Evolutionary conservation across 1,140 invertebrate species (phyloP).

Genomic region (Pissodes strobi): DNA sequence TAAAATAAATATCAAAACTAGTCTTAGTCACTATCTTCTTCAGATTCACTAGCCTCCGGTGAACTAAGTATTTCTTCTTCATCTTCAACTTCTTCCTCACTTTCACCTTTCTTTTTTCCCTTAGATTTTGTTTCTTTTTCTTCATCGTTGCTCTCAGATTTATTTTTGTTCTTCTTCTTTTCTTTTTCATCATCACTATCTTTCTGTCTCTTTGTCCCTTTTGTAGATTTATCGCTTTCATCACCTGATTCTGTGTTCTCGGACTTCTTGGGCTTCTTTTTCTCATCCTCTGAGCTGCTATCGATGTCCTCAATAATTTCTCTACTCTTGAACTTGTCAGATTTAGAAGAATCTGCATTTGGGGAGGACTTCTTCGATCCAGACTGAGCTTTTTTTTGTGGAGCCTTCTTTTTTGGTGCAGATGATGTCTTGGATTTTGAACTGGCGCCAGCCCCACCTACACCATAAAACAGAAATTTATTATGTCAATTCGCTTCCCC

Average conservation of each 20-base stretch:
- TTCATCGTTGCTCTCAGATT: slow-evolving; percentile 46
- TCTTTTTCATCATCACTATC: slow-evolving; percentile 49
- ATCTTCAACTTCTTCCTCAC: slow-evolving; percentile 32
- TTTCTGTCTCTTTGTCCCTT: slow-evolving; percentile 44
- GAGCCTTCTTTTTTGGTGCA: slow-evolving; percentile 55
- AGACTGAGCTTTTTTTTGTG: slow-evolving; percentile 58
- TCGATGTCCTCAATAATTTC: slow-evolving; percentile 83
- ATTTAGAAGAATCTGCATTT: no score
- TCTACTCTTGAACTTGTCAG: slow-evolving; percentile 80
- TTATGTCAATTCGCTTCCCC: no score
- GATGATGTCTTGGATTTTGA: slow-evolving; percentile 58
- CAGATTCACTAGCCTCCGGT: slow-evolving; percentile 57
- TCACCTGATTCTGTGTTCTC: slow-evolving; percentile 21
- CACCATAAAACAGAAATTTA: no score
- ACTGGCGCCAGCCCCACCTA: no score
- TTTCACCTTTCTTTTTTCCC: slow-evolving; percentile 27
- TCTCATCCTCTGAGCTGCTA: slow-evolving; percentile 61
- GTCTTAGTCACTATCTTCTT: slow-evolving; percentile 48
- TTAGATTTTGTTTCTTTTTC: slow-evolving; percentile 41
- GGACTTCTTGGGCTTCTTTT: slow-evolving; percentile 31
- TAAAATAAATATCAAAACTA: neutral
- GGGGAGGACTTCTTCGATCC: no score
- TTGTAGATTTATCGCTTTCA: slow-evolving; percentile 31
- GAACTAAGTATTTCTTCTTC: slow-evolving; percentile 56
- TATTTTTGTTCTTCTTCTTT: slow-evolving; percentile 52